Evolutionary conservation across 2,797 vertebrate genomes (phyloP).

Genomic region (Helicolenus hilgendorfi): DNA sequence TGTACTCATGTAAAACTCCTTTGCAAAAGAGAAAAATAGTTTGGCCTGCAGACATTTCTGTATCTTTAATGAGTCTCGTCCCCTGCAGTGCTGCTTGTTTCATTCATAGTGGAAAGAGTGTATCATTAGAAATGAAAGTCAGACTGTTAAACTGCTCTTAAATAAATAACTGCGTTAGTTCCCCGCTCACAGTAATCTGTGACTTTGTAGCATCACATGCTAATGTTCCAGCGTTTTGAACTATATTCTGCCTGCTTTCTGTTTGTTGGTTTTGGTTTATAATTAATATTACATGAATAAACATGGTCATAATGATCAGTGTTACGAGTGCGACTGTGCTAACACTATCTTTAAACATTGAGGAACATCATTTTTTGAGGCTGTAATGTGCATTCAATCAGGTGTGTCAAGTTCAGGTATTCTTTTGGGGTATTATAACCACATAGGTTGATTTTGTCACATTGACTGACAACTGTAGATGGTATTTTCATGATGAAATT

Average conservation of each 20-base stretch:
- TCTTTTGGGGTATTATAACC: slow-evolving; percentile 5
- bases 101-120: slow-evolving; percentile 43
- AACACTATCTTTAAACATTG: background rate
- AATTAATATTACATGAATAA: slow-evolving; percentile 13
- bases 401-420: background rate
- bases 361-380: background rate
- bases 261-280: background rate
- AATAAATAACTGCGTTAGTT: slow-evolving; percentile 55
- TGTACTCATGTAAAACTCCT: slow-evolving; percentile 37
- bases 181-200: slow-evolving; percentile 16
- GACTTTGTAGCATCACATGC: slow-evolving; percentile 10
- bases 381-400: background rate
- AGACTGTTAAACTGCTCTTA: slow-evolving; percentile 43
- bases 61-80: slow-evolving; percentile 65
- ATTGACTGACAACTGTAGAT: slow-evolving; percentile 73
- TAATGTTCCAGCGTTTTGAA: background rate
- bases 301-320: background rate
- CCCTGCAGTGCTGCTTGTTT: slow-evolving; percentile 56
- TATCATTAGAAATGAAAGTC: slow-evolving; percentile 59
- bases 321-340: background rate
- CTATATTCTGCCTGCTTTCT: slow-evolving; percentile 1
- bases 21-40: slow-evolving; percentile 43
- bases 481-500: slow-evolving; percentile 89
- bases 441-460: slow-evolving; percentile 54
- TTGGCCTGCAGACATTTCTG: slow-evolving; percentile 57